Evolutionary conservation across 2,888 invertebrate genomes (phyloP).

Genomic region (Calameuta idolon): DNA sequence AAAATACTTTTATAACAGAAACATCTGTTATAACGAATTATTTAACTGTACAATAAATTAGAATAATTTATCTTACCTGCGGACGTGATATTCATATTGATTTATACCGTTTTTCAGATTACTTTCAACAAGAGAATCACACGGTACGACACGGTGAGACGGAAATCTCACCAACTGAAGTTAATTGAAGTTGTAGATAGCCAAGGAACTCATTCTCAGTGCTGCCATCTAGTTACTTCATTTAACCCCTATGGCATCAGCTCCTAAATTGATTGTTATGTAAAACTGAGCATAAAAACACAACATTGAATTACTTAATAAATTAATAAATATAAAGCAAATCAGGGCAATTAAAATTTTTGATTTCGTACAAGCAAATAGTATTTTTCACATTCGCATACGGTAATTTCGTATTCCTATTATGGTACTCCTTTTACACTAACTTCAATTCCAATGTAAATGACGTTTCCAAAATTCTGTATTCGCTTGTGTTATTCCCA

Average conservation of each 20-base stretch:
- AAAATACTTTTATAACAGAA: background rate
- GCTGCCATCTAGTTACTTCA: background rate
- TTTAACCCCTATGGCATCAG: background rate
- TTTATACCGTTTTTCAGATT: constrained; percentile 19
- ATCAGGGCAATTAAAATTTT: background rate
- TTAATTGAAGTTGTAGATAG: constrained; percentile 23
- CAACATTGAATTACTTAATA: background rate
- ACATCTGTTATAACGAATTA: background rate
- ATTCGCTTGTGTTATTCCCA: background rate
- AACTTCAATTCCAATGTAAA: background rate
- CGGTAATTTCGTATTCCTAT: background rate
- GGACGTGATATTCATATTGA: constrained; percentile 66
- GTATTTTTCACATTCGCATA: background rate
- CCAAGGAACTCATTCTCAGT: background rate
- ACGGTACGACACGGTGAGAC: constrained; percentile 26
- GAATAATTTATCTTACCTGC: constrained; percentile 54
- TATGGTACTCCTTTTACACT: background rate
- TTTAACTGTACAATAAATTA: background rate
- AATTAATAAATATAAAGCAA: background rate
- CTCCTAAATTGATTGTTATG: background rate
- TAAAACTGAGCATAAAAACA: background rate
- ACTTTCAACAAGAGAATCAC: constrained; percentile 17
- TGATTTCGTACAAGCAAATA: background rate
- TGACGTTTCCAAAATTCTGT: background rate
- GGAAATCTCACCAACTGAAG: constrained; percentile 25